phyloP scores from a whole-genome alignment of 2,888 invertebrate genomes.

The Girardia tigrina region DNA sequence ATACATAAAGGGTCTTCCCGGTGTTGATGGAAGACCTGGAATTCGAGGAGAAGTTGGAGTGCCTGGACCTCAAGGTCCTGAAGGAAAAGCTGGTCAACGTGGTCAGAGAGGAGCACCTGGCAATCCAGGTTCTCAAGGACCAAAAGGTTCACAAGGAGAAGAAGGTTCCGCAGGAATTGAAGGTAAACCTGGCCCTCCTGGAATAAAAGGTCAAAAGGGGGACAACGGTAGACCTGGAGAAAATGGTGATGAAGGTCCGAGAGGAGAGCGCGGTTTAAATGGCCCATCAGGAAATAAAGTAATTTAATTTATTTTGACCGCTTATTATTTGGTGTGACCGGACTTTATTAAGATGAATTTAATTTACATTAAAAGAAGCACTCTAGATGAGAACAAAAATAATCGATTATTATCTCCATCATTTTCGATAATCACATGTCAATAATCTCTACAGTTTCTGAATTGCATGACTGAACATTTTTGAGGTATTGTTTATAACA shows the following conservation, averaged over 20 bases:
- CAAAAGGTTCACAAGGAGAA: constrained; percentile 2
- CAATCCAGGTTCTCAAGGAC: neutral
- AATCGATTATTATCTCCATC: no score
- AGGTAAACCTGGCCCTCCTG: neutral
- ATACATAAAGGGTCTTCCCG: neutral
- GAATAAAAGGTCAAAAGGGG: neutral
- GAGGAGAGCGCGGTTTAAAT: neutral
- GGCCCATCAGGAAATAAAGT: neutral
- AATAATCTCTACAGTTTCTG: no score
- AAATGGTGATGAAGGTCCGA: neutral
- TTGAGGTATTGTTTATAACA: no score
- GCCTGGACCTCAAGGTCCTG: neutral
- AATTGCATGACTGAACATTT: no score
- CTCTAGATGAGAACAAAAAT: no score
- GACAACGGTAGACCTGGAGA: neutral
- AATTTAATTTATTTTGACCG: neutral
- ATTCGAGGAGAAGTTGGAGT: neutral
- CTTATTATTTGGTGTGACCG: no score
- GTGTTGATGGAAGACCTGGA: neutral
- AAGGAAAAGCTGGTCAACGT: neutral
- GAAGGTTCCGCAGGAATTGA: neutral
- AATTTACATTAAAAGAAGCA: no score
- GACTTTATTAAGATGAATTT: no score
- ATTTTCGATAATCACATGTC: no score
- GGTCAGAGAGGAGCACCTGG: neutral